These are phyloP conservation scores for Amphilophus citrinellus DNA, from an alignment of 2,113 vertebrate species.

Conservation along the genomic window DNA sequence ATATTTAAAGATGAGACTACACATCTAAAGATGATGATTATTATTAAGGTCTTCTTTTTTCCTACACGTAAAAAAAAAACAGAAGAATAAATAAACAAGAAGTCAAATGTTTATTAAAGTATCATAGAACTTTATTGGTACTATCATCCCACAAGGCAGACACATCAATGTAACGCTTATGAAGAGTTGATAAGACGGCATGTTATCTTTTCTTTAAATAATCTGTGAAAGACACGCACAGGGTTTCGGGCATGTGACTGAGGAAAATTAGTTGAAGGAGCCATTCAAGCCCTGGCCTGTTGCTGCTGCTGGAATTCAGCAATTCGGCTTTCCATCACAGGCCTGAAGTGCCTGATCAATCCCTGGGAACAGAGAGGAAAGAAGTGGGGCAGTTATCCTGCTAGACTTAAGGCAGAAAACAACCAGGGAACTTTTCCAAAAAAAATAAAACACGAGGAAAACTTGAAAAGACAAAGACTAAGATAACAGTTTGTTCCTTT, in stretches of 20 bases:
- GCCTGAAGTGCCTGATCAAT: constrained; percentile 84
- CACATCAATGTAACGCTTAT: constrained; percentile 41
- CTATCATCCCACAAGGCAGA: constrained; percentile 53
- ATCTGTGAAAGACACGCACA: constrained; percentile 41
- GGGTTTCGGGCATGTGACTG: not conserved
- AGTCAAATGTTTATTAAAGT: not conserved
- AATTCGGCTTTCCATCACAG: constrained; percentile 83
- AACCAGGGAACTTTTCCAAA: not conserved
- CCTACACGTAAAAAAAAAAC: not conserved
- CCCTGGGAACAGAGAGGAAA: constrained; percentile 69
- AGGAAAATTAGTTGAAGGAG: not conserved
- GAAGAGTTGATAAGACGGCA: constrained; percentile 34
- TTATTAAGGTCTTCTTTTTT: not conserved
- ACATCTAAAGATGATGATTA: not conserved
- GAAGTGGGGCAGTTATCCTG: not conserved
- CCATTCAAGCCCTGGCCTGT: constrained; percentile 72
- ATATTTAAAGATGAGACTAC: not conserved
- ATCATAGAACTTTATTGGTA: constrained; percentile 75
- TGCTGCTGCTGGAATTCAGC: constrained; percentile 73
- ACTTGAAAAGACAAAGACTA: too few relatives aligned
- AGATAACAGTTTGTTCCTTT: too few relatives aligned
- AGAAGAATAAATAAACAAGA: not conserved
- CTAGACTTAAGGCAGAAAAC: not conserved
- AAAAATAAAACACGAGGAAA: too few relatives aligned
- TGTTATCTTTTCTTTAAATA: constrained; percentile 73